Percentiles rank a stretch among this genome's conserved stretches.
These are phyloP conservation scores for Cheirogaleus major DNA, from an alignment of 2,797 vertebrate genomes.

Conservation along the genomic window DNA sequence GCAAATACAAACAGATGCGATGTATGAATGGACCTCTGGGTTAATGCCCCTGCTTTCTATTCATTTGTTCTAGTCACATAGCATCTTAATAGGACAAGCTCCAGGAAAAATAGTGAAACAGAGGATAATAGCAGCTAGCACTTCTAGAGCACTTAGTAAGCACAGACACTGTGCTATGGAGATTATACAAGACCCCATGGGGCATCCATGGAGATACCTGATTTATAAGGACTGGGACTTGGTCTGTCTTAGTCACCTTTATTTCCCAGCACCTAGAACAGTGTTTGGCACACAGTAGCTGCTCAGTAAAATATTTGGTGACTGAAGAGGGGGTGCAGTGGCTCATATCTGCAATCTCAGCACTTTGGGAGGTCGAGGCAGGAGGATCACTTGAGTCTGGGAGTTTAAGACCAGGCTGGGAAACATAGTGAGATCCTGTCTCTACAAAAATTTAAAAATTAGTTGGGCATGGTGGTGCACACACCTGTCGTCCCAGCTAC, in stretches of 20 bases:
- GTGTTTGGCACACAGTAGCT: background rate
- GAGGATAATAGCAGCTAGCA: background rate
- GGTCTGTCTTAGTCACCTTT: background rate
- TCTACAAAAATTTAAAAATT: background rate
- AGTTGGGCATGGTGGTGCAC: background rate
- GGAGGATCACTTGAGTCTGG: background rate
- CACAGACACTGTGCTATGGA: background rate
- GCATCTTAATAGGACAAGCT: slow-evolving; percentile 12
- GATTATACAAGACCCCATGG: fast-evolving
- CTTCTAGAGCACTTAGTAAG: background rate
- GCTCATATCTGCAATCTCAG: background rate
- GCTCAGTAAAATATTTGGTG: background rate
- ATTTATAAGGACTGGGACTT: background rate
- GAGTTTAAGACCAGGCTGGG: background rate
- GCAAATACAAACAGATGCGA: slow-evolving; percentile 69
- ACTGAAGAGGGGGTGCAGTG: background rate
- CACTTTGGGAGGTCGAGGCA: background rate
- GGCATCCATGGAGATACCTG: fast-evolving
- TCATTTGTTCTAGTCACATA: slow-evolving; percentile 48
- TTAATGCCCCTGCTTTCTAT: slow-evolving; percentile 54
- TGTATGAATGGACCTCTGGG: slow-evolving; percentile 15
- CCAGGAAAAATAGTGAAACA: background rate
- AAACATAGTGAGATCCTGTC: background rate
- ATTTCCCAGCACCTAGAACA: background rate
- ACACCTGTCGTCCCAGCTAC: background rate